These are phyloP conservation scores for Euplexia lucipara DNA, from an alignment of 2,888 invertebrate genomes.

Conservation along the genomic window DNA sequence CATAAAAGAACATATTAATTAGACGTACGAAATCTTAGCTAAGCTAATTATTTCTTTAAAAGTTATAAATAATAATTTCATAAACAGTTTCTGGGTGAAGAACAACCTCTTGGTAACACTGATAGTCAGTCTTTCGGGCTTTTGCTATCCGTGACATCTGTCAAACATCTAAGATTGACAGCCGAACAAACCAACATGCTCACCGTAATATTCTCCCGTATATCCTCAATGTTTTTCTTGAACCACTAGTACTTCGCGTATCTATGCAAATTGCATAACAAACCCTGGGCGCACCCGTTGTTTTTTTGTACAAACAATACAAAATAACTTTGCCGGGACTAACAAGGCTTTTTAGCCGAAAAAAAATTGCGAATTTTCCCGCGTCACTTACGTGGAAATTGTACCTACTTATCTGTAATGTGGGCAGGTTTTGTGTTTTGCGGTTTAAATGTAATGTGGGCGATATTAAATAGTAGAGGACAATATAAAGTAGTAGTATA, in stretches of 20 bases:
- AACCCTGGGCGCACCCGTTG: slow-evolving; percentile 72
- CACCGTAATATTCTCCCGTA: slow-evolving; percentile 48
- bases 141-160: too few relatives aligned
- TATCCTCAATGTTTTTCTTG: slow-evolving; percentile 74
- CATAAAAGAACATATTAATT: too few relatives aligned
- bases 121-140: too few relatives aligned
- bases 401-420: slow-evolving; percentile 21
- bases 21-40: too few relatives aligned
- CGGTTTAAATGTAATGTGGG: not conserved
- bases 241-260: slow-evolving; percentile 75
- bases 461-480: not conserved
- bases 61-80: too few relatives aligned
- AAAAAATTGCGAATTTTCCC: slow-evolving; percentile 49
- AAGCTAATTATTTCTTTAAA: too few relatives aligned
- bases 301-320: slow-evolving; percentile 77
- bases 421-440: slow-evolving; percentile 12
- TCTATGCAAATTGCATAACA: slow-evolving; percentile 87
- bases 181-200: slow-evolving; percentile 32
- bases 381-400: slow-evolving; percentile 26
- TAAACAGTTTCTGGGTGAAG: too few relatives aligned
- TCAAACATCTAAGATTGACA: not conserved
- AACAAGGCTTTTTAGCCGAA: slow-evolving; percentile 61
- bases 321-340: slow-evolving; percentile 68
- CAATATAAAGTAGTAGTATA: too few relatives aligned
- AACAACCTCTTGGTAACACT: too few relatives aligned